Conservation (phyloP, 2,888 invertebrate species). For the Subacronicta megacephala region DNA sequence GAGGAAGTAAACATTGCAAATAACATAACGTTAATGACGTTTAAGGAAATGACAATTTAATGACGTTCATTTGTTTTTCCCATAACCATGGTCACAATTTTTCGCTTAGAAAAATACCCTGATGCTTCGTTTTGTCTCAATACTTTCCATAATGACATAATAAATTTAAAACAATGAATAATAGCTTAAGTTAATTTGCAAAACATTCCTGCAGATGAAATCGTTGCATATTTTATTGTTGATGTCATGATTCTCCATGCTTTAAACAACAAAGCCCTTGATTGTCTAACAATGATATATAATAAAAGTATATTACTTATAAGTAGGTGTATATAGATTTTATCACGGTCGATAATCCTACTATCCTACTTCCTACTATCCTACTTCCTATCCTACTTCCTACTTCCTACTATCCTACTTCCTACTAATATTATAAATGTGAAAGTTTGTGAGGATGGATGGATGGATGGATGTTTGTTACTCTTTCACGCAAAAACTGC, state of each 20-base stretch:
- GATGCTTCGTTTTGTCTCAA: slow-evolving; percentile 3
- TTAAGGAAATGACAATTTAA: slow-evolving; percentile 8
- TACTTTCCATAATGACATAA: slow-evolving; percentile 17
- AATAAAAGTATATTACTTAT: no score
- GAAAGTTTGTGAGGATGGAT: no score
- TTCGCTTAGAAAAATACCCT: slow-evolving; percentile 1
- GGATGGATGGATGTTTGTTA: no score
- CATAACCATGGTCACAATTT: not conserved
- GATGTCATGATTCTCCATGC: slow-evolving; percentile 13
- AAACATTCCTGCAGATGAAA: not conserved
- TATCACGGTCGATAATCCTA: no score
- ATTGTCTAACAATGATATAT: not conserved
- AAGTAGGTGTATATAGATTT: no score
- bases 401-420: no score
- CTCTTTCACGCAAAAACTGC: no score
- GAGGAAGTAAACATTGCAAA: not conserved
- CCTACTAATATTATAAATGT: no score
- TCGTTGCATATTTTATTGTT: slow-evolving; percentile 9
- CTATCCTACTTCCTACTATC: no score
- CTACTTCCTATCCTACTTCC: no score
- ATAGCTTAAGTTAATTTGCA: not conserved
- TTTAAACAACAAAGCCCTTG: not conserved
- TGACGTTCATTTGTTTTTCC: not conserved
- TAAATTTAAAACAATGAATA: slow-evolving; percentile 8
- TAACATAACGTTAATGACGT: not conserved